These are phyloP conservation scores for Sarcophaga carnaria DNA, from an alignment of 2,888 invertebrate species.

Conservation along the genomic window DNA sequence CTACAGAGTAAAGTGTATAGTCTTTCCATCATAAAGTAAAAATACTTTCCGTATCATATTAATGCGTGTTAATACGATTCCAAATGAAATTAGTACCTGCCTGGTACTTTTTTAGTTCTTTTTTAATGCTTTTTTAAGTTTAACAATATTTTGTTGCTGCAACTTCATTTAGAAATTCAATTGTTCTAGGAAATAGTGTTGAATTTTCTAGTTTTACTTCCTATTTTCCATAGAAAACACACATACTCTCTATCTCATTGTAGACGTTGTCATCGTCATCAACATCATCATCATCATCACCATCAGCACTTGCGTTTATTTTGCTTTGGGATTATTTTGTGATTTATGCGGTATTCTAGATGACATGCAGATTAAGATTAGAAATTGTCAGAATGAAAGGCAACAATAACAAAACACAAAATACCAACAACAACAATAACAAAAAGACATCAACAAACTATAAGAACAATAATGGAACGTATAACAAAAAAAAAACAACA, in stretches of 20 bases:
- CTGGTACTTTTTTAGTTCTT: neutral
- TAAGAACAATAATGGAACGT: neutral
- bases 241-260: neutral
- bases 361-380: slow-evolving; percentile 81
- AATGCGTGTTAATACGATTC: too few species aligned
- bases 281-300: slow-evolving; percentile 33
- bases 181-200: neutral
- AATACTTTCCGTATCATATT: too few species aligned
- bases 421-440: slow-evolving; percentile 23
- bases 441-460: neutral
- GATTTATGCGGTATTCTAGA: slow-evolving; percentile 80
- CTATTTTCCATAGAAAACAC: neutral
- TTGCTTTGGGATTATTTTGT: slow-evolving; percentile 80
- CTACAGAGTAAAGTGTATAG: too few species aligned
- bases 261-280: neutral
- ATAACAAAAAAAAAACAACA: slow-evolving; percentile 21
- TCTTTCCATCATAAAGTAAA: too few species aligned
- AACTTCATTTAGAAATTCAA: neutral
- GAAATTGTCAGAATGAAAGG: slow-evolving; percentile 70
- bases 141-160: neutral
- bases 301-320: slow-evolving; percentile 70
- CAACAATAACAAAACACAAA: slow-evolving; percentile 23
- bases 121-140: neutral
- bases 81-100: too few species aligned
- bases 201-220: neutral